phyloP scores from a whole-genome alignment of 2,888 invertebrate genomes.

The Auanema freiburgensis region DNA sequence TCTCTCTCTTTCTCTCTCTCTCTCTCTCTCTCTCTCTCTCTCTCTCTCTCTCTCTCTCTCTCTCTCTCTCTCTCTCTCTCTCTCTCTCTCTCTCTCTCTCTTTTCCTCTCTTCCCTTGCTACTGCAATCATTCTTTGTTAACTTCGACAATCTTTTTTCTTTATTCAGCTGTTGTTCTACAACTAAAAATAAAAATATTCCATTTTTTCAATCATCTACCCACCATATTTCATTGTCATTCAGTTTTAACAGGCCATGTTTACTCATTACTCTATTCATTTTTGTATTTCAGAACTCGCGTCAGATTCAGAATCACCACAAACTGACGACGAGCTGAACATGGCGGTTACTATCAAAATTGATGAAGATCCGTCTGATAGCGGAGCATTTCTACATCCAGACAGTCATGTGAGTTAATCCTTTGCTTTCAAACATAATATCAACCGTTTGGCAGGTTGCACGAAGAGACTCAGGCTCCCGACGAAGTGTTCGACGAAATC shows the following conservation, averaged over 20 bases:
- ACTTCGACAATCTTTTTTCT: too few species aligned
- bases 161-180: too few species aligned
- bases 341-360: constrained; percentile 23
- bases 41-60: constrained; percentile 6
- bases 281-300: background rate
- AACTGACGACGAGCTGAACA: constrained; percentile 1
- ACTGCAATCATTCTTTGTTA: constrained; percentile 3
- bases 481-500: constrained; percentile 11
- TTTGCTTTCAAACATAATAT: background rate
- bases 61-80: background rate
- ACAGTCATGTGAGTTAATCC: background rate
- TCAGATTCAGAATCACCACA: background rate
- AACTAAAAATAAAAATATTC: background rate
- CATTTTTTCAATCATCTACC: too few species aligned
- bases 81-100: constrained; percentile 10
- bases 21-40: constrained; percentile 1
- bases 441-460: background rate
- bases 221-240: too few species aligned
- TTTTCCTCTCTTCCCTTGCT: constrained; percentile 1
- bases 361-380: constrained; percentile 18
- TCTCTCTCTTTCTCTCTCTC: background rate
- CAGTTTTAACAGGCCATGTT: too few species aligned
- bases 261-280: too few species aligned
- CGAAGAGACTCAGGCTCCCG: constrained; percentile 11
- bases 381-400: background rate